Evolutionary conservation across 2,888 invertebrate genomes (phyloP), one percentile per base, ranked within the genome.

Genomic region (Aspidiotus rigidus): DNA sequence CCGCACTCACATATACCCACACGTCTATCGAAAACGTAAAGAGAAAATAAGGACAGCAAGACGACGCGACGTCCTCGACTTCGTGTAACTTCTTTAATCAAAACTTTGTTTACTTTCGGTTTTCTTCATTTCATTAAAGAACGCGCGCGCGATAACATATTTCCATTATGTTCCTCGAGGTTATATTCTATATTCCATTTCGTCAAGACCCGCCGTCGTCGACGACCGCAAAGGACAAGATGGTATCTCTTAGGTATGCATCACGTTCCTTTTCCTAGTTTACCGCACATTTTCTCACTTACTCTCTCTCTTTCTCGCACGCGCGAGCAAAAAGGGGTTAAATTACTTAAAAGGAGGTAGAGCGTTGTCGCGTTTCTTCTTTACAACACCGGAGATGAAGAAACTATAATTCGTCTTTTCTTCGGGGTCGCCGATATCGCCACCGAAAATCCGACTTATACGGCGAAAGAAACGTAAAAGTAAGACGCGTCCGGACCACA

Each of bases 401-500:
- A 66, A 66, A 66, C 66, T 56, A 66, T 66, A 66, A 66, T 66
- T 66, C 66, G 66, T 66, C 66, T 66, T 64, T 56, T 55, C 56
- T 64, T 66, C 42, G 42, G 57, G 41, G 40, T 56, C 42, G 66
- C 66, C 42, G 66, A 66, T 57, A 66, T 57, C 55, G 66, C 66
- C 66, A 66, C 57, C 66, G 56, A 57, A 42, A 66, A 40, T 66
- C 56, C 56, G 56, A 57, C 44, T 39, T 11, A 17, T 59, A 28
- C 28, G 28, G 57, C 66, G 57, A 59, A 44, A 66, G 17, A 57
- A 28, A 56, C 40, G 42, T 56, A 56, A 66, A 66, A 66, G 66
- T 66, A 66, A 56, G 44, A 64, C 55, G 56, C 56, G 56, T 55
- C n/a, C 9, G 59, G 59, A 66, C 66, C 66, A 28, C 66, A 66